Percentiles rank a stretch among this genome's conserved stretches.
These are phyloP conservation scores for Gambusia holbrooki DNA, from an alignment of 2,113 vertebrate species.

Conservation along the genomic window DNA sequence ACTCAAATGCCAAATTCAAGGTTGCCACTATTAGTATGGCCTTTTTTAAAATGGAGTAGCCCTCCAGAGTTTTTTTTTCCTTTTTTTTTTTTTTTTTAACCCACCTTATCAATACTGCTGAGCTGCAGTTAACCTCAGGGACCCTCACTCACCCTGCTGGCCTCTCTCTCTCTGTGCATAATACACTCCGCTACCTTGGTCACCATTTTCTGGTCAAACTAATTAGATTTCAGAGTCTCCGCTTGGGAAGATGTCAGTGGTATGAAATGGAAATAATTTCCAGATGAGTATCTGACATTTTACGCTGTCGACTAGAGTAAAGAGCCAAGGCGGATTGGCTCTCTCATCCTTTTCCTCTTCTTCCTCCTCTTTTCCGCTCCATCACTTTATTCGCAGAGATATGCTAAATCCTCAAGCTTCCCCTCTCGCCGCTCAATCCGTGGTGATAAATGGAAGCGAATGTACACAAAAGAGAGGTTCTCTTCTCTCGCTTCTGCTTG, in stretches of 20 bases:
- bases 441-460: conserved; percentile 60
- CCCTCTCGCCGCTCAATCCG: conserved; percentile 22
- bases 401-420: conserved; percentile 57
- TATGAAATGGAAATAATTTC: conserved; percentile 80
- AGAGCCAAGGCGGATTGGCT: conserved; percentile 49
- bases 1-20: conserved; percentile 42
- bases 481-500: conserved; percentile 57
- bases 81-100: not conserved
- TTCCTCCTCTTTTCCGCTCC: conserved; percentile 49
- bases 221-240: conserved; percentile 77
- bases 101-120: conserved; percentile 70
- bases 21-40: conserved; percentile 64
- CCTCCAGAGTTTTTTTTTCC: conserved; percentile 47
- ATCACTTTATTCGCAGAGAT: conserved; percentile 63
- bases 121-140: conserved; percentile 75
- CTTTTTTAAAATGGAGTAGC: conserved; percentile 64
- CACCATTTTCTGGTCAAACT: conserved; percentile 69
- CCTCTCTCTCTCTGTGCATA: conserved; percentile 56
- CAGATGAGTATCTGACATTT: conserved; percentile 81
- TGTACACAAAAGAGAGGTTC: conserved; percentile 61
- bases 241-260: conserved; percentile 68
- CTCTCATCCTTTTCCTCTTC: conserved; percentile 6
- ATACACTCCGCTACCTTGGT: conserved; percentile 66
- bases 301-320: conserved; percentile 63
- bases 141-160: conserved; percentile 41